Evolutionary conservation across 2,113 vertebrate genomes (phyloP).

Genomic region (Morone chrysops): DNA sequence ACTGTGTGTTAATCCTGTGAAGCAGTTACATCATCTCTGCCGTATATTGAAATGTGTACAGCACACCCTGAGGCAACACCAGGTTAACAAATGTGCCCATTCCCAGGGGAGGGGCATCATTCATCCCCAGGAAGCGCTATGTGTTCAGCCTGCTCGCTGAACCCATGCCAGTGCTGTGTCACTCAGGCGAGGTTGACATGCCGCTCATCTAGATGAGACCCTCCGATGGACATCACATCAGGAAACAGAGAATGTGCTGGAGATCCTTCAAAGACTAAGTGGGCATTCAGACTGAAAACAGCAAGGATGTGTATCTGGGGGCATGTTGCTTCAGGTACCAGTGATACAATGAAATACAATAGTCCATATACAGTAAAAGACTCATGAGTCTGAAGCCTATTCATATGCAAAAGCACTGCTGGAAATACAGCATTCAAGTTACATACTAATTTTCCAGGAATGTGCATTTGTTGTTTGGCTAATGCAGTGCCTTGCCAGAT

Average conservation of each 20-base stretch:
- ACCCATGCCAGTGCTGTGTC: conserved; percentile 19
- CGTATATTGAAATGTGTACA: conserved; percentile 18
- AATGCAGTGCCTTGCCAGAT: too few species aligned
- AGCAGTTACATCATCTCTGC: conserved; percentile 23
- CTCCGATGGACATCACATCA: not conserved
- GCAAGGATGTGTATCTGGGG: too few species aligned
- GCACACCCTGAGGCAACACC: conserved; percentile 7
- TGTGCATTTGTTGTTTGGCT: not conserved
- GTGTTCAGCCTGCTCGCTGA: not conserved
- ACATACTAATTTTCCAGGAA: not conserved
- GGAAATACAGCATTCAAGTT: not conserved
- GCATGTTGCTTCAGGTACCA: not conserved
- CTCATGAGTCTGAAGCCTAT: not conserved
- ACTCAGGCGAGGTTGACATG: not conserved
- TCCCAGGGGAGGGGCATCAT: conserved; percentile 3
- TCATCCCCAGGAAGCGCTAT: conserved; percentile 14
- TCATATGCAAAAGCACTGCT: not conserved
- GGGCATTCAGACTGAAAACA: not conserved
- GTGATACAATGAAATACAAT: not conserved
- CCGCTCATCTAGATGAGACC: not conserved
- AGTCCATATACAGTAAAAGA: not conserved
- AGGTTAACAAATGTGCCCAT: conserved; percentile 18
- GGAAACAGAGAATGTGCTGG: not conserved
- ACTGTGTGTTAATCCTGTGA: conserved; percentile 13
- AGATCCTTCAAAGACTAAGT: not conserved